phyloP scores from a whole-genome alignment of 2,113 vertebrate genomes.

The Pongo pygmaeus region DNA sequence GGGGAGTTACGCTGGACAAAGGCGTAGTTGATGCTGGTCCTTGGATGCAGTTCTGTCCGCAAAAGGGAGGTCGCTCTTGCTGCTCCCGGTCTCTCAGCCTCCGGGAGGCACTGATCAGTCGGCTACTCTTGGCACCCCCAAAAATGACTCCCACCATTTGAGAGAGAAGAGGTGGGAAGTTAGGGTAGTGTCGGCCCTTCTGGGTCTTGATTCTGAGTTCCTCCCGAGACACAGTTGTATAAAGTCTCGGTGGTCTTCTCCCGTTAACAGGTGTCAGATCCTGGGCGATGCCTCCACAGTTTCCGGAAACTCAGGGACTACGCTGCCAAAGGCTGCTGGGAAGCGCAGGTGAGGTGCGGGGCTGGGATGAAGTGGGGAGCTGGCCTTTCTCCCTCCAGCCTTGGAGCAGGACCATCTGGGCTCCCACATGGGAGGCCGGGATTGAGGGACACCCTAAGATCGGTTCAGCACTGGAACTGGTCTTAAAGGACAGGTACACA shows the following conservation, averaged over 20 bases:
- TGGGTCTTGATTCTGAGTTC: not conserved
- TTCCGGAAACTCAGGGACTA: conserved; percentile 95
- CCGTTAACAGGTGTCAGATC: conserved; percentile 88
- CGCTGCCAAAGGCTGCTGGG: conserved; percentile 96
- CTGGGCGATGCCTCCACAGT: conserved; percentile 94
- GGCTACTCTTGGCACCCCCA: not conserved
- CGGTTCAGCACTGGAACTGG: rapidly evolving
- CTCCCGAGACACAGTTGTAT: not conserved
- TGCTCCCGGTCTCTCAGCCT: not conserved
- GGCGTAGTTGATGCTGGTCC: not conserved
- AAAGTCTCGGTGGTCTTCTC: not conserved
- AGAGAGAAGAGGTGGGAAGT: not conserved
- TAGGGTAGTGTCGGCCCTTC: not conserved
- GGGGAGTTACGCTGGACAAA: not conserved
- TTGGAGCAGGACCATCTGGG: not conserved
- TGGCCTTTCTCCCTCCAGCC: rapidly evolving
- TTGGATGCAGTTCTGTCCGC: not conserved
- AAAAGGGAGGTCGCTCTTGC: not conserved
- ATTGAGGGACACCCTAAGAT: not conserved
- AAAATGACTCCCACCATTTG: not conserved
- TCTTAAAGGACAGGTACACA: not conserved
- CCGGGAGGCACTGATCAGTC: rapidly evolving
- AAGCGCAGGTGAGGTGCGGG: conserved; percentile 90
- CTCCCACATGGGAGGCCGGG: not conserved
- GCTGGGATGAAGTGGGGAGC: not conserved